Evolutionary conservation across 2,797 vertebrate genomes (phyloP), one percentile per base, ranked within the genome.

Genomic region (Serranus cabrilla): DNA sequence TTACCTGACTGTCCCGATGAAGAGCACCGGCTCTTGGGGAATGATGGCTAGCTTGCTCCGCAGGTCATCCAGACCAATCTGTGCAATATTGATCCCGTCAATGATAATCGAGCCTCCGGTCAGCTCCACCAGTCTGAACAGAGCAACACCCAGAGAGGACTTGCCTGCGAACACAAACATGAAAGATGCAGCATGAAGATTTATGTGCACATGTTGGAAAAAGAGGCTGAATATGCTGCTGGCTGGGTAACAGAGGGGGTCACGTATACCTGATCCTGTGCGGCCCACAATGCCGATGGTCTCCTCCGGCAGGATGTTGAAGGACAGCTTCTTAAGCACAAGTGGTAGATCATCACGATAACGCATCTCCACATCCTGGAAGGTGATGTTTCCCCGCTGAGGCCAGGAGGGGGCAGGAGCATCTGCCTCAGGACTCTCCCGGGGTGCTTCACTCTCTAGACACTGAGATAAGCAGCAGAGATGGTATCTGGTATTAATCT

Each of bases 1-100:
- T 87, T 93, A 96, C 96, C 96, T 96, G 90, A 97, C 83, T 39
- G 95, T 96, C 69, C 97, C 96, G 1, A 96, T 95, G 83, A 97
- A 95, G 66, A 97, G 95, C 70, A 96, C 93, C 0, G 96, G 96
- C 82, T 97, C 96, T 86, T 97, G 97, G 55, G 97, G 96, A 86
- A 97, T 96, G 82, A 97, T 87, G 11, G 96, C 96, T 49, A 97
- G 88, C 84, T 94, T 96, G 91, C 93, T 95, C 66, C 96, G 92
- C 80, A 97, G 91, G 73, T 96, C 93, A 63, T 96, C 90, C 74
- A 97, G 87, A 81, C 96, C 91, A 47, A 96, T 89, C 68, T 93
- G 90, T 65, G 94, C 89, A 18, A 96, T 96, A 88, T 96, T 85
- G 79, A 96, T 85, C 7, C 95, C 94, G 0, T 97, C 95, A 10